These are phyloP conservation scores for Lasioglossum figueresi DNA, from an alignment of 2,888 invertebrate genomes.

Conservation along the genomic window DNA sequence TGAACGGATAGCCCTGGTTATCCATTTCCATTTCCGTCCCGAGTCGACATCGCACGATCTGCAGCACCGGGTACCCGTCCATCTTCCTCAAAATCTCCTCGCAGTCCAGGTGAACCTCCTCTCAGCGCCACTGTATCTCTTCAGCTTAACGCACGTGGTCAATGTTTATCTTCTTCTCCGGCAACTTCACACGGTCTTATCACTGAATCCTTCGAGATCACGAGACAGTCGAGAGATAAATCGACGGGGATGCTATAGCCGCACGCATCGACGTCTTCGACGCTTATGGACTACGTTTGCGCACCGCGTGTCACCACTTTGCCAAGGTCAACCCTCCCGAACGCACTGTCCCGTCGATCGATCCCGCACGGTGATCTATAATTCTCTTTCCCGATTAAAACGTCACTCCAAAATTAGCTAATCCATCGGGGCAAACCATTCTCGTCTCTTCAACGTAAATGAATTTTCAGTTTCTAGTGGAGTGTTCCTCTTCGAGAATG, in stretches of 20 bases:
- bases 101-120: too few species aligned
- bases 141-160: not conserved
- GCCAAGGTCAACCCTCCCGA: constrained; percentile 58
- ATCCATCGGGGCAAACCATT: not conserved
- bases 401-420: too few species aligned
- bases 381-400: not conserved
- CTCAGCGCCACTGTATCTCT: constrained; percentile 1
- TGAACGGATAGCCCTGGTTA: constrained; percentile 78
- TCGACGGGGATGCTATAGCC: constrained; percentile 9
- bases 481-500: not conserved
- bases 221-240: constrained; percentile 2
- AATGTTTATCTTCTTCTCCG: not conserved
- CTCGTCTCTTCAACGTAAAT: too few species aligned
- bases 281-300: constrained; percentile 38
- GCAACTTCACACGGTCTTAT: not conserved
- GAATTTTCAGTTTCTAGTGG: not conserved
- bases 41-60: constrained; percentile 81
- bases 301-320: constrained; percentile 43
- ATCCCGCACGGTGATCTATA: constrained; percentile 16
- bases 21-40: constrained; percentile 79
- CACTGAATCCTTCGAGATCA: not conserved
- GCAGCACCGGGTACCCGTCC: constrained; percentile 82
- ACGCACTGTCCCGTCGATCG: constrained; percentile 46
- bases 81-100: constrained; percentile 65
- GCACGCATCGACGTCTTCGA: constrained; percentile 23